Percentiles rank a stretch among this genome's conserved stretches.
phyloP scores from a whole-genome alignment of 2,888 invertebrate species.

The Volucella inflata region DNA sequence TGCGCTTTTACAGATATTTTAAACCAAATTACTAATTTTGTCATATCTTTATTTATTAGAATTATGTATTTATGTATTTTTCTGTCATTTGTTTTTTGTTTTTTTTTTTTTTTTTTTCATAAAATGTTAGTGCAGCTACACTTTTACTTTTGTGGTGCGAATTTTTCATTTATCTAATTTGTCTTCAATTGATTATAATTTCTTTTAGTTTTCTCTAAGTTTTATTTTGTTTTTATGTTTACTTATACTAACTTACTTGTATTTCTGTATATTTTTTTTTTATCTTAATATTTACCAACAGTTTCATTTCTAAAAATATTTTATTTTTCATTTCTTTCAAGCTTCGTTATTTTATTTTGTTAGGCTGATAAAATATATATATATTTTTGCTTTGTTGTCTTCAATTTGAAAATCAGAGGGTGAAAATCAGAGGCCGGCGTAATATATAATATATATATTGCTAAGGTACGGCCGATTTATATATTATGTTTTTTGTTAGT shows the following conservation, averaged over 20 bases:
- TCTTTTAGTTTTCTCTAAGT: constrained; percentile 9
- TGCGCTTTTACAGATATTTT: constrained; percentile 4
- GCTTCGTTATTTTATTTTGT: constrained; percentile 39
- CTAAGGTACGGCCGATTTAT: constrained; percentile 60
- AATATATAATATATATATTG: constrained; percentile 45
- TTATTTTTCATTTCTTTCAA: constrained; percentile 38
- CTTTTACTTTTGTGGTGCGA: constrained; percentile 55
- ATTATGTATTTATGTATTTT: background rate
- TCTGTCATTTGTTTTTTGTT: constrained; percentile 8
- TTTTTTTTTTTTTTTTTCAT: constrained; percentile 27
- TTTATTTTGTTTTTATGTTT: background rate
- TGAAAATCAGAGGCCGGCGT: too few relatives aligned
- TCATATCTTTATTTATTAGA: background rate
- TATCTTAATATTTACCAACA: constrained; percentile 45
- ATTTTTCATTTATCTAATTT: constrained; percentile 41
- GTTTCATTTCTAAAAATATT: constrained; percentile 65
- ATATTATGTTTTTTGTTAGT: constrained; percentile 21
- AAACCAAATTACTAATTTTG: constrained; percentile 1
- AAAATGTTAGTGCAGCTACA: constrained; percentile 55
- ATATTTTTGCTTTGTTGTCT: constrained; percentile 6
- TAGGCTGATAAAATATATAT: constrained; percentile 66
- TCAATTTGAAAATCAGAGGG: constrained; percentile 41
- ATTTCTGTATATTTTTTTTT: constrained; percentile 28
- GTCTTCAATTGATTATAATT: constrained; percentile 7
- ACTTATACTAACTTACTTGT: constrained; percentile 32